These are phyloP conservation scores for Agrochola lychnidis DNA, from an alignment of 2,888 invertebrate species.

Conservation along the genomic window DNA sequence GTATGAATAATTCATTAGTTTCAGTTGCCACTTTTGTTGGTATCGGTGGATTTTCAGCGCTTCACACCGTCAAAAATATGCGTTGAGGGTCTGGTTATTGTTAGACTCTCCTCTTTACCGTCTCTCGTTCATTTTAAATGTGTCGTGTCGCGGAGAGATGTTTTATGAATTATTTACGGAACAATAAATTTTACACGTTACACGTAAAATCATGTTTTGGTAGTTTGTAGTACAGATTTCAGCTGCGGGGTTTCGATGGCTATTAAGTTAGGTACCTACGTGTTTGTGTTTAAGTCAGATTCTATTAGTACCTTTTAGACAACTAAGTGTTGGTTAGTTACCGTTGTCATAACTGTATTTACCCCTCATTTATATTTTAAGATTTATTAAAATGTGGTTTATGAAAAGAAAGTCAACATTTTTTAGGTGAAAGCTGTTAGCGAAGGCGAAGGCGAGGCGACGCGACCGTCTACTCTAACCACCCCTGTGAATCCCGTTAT, in stretches of 20 bases:
- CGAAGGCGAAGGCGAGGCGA: conserved; percentile 55
- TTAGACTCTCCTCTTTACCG: conserved; percentile 82
- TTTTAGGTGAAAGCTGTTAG: conserved; percentile 70
- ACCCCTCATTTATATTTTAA: conserved; percentile 5
- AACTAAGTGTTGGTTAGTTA: neutral
- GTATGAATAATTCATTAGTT: conserved; percentile 91
- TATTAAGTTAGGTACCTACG: neutral
- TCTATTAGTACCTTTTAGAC: neutral
- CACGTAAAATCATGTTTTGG: conserved; percentile 38
- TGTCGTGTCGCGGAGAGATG: conserved; percentile 67
- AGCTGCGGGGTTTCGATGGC: neutral
- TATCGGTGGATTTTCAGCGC: conserved; percentile 90
- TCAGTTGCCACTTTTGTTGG: conserved; percentile 91
- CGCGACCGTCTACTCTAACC: conserved; percentile 73
- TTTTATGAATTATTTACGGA: conserved; percentile 74
- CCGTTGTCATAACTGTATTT: neutral
- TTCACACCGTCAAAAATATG: conserved; percentile 89
- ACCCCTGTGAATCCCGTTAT: conserved; percentile 85
- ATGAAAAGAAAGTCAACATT: conserved; percentile 67
- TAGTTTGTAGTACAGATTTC: conserved; percentile 30
- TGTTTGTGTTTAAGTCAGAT: neutral
- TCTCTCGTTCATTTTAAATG: conserved; percentile 81
- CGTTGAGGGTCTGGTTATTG: conserved; percentile 87
- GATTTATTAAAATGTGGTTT: conserved; percentile 40
- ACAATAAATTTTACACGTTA: conserved; percentile 63